phyloP scores from a whole-genome alignment of 2,888 invertebrate species.

The Homarus gammarus region DNA sequence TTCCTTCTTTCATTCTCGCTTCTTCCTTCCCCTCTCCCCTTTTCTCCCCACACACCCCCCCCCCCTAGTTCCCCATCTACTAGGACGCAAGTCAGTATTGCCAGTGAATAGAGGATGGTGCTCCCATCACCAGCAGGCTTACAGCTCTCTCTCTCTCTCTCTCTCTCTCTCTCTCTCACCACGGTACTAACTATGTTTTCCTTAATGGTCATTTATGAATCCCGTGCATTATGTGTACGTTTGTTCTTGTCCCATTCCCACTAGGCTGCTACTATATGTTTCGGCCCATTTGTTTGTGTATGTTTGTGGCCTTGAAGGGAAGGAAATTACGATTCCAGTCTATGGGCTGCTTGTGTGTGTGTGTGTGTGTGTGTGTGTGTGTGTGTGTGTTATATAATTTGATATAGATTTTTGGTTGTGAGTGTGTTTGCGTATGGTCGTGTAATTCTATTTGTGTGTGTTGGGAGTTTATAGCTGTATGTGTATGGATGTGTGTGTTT shows the following conservation, averaged over 20 bases:
- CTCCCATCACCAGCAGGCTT: too few relatives aligned
- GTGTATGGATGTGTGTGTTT: conserved; percentile 21
- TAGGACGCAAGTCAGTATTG: too few relatives aligned
- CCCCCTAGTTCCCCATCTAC: background rate
- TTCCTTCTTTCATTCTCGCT: background rate
- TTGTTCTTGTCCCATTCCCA: conserved; percentile 27
- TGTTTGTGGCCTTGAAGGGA: conserved; percentile 28
- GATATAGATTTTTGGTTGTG: too few relatives aligned
- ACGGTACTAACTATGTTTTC: background rate
- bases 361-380: conserved; percentile 27
- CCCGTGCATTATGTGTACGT: conserved; percentile 38
- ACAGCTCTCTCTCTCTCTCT: background rate
- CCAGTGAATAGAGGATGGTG: too few relatives aligned
- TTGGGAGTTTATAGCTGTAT: background rate
- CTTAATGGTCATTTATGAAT: conserved; percentile 50
- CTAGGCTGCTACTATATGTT: background rate
- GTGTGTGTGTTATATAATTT: background rate
- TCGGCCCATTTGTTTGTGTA: conserved; percentile 28
- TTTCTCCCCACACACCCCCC: background rate
- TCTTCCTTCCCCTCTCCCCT: conserved; percentile 1
- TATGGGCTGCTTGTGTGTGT: background rate
- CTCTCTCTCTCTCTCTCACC: background rate
- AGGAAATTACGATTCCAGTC: background rate
- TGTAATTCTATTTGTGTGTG: background rate
- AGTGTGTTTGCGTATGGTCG: too few relatives aligned